Conservation (phyloP, 2,888 invertebrate genomes). For the Azorinus chamasolen region DNA sequence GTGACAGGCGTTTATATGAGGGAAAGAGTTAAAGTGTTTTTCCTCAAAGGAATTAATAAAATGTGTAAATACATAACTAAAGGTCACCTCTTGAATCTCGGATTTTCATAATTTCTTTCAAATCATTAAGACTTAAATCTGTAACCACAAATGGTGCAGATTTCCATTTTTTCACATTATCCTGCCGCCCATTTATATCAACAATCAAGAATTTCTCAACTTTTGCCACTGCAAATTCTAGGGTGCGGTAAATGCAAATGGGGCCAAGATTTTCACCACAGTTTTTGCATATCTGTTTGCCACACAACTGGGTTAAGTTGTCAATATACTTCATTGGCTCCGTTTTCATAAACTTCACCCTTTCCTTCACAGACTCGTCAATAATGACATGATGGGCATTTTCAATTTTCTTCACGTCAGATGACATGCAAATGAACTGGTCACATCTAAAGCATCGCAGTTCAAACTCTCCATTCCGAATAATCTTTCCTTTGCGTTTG, state of each 20-base stretch:
- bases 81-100: conserved; percentile 30
- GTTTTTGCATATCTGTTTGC: conserved; percentile 68
- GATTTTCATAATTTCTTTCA: conserved; percentile 42
- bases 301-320: conserved; percentile 56
- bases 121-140: conserved; percentile 60
- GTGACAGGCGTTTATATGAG: too few relatives aligned
- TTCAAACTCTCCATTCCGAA: conserved; percentile 69
- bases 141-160: conserved; percentile 61
- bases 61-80: background rate
- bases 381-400: conserved; percentile 77
- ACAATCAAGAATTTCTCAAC: conserved; percentile 69
- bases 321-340: conserved; percentile 39
- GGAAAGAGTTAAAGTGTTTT: too few relatives aligned
- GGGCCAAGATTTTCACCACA: conserved; percentile 74
- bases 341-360: conserved; percentile 42
- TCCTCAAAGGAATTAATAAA: too few relatives aligned
- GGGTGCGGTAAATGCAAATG: conserved; percentile 58
- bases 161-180: conserved; percentile 72
- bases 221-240: conserved; percentile 71
- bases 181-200: conserved; percentile 65
- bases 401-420: conserved; percentile 75
- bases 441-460: conserved; percentile 79
- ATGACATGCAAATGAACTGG: conserved; percentile 74
- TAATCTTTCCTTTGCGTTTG: conserved; percentile 25
- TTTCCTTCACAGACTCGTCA: conserved; percentile 62